These are phyloP conservation scores for Mythimna pallens DNA, from an alignment of 2,888 invertebrate species.

Conservation along the genomic window DNA sequence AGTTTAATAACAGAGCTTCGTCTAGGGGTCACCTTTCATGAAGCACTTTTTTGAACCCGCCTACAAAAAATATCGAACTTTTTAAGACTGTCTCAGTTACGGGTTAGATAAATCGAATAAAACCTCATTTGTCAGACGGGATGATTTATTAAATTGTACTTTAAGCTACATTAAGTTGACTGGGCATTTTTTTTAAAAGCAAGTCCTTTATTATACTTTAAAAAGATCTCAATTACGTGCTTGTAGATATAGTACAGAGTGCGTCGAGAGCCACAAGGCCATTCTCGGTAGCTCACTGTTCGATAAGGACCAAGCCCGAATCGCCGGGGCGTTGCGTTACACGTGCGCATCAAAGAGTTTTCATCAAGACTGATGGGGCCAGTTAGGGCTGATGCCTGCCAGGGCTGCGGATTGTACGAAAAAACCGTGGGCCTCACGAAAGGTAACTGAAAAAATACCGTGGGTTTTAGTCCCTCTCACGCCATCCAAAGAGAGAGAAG, in stretches of 20 bases:
- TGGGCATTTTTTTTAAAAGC: conserved; percentile 1
- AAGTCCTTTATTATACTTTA: conserved; percentile 17
- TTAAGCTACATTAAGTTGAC: conserved; percentile 14
- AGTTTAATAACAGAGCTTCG: conserved; percentile 49
- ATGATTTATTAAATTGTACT: conserved; percentile 33
- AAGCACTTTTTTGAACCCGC: conserved; percentile 39
- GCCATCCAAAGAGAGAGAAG: too few relatives aligned
- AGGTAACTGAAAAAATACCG: too few relatives aligned
- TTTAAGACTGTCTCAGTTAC: conserved; percentile 26
- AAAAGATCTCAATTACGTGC: conserved; percentile 9
- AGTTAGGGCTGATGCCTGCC: too few relatives aligned
- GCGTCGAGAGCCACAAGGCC: too few relatives aligned
- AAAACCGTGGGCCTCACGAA: too few relatives aligned
- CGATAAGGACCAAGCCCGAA: too few relatives aligned
- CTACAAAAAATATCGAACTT: conserved; percentile 29
- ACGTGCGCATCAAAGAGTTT: too few relatives aligned
- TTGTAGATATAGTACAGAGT: not conserved
- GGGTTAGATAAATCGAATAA: conserved; percentile 32
- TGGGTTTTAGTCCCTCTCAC: too few relatives aligned
- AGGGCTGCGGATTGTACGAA: too few relatives aligned
- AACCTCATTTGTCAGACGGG: conserved; percentile 47
- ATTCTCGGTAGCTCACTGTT: too few relatives aligned
- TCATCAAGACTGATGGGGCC: too few relatives aligned
- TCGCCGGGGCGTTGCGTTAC: too few relatives aligned
- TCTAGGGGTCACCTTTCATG: conserved; percentile 50